Evolutionary conservation across 2,113 vertebrate species (phyloP).

Genomic region (Oreotrochilus melanogaster): DNA sequence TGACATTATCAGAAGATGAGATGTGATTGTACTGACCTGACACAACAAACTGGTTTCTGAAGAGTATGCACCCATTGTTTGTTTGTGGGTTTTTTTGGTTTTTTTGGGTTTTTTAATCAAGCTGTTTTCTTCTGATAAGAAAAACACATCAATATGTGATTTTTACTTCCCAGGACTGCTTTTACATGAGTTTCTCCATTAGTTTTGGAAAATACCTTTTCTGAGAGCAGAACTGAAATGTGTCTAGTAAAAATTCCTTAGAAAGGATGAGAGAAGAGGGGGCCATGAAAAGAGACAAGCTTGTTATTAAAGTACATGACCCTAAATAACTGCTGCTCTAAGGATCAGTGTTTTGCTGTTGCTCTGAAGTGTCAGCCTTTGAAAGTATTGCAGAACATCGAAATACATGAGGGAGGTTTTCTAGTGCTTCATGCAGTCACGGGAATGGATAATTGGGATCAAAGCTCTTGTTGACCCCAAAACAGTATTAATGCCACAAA

Average conservation of each 20-base stretch:
- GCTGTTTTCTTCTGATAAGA: neutral
- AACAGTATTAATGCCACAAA: neutral
- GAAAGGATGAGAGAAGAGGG: neutral
- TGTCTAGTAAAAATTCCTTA: neutral
- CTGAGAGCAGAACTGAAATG: neutral
- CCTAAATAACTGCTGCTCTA: neutral
- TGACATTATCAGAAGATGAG: constrained; percentile 61
- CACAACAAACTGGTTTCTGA: constrained; percentile 20
- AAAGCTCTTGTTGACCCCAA: neutral
- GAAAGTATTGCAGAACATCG: neutral
- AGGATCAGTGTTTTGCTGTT: neutral
- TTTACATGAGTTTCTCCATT: neutral
- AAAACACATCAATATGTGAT: neutral
- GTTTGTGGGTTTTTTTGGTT: neutral
- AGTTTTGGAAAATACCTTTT: neutral
- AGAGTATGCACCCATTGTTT: neutral
- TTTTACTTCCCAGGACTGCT: neutral
- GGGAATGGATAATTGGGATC: neutral
- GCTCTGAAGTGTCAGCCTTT: neutral
- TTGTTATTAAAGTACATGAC: neutral
- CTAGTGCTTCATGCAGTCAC: neutral
- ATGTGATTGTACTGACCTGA: neutral
- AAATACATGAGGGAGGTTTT: neutral
- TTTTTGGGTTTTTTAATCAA: neutral
- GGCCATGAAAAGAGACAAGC: neutral